Base-by-base conservation (phyloP, 1,140 invertebrate species). In the Hyles euphorbiae region DNA sequence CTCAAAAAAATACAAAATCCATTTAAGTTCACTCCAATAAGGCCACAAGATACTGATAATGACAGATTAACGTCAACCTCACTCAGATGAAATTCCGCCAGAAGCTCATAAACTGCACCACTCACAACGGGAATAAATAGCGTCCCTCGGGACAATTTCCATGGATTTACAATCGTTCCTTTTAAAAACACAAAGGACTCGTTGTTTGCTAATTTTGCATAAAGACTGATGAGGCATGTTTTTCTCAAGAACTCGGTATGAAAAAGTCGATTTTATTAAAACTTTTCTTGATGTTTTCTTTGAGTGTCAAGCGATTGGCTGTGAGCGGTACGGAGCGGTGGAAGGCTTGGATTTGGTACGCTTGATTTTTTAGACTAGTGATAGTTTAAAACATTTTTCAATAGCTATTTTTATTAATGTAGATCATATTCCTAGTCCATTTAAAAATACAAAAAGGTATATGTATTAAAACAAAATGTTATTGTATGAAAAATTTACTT, bases 141-240 rank as follows among this genome's bases (percentile, higher is more conserved):
- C 66, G 67, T 63, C 62, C 65, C 64, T 46, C 55, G 49, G 54
- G 56, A 63, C 66, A 59, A 65, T 68, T 65, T 63, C 64, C 46
- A 63, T 52, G 60, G 73, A 76, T 76, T 74, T 70, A 67, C 65
- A 69, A 72, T 72, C 66, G 63, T 53, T 62, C 63, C 64, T 63
- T 53, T 52, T 53, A 61, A 40, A 40, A 40, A 51, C 33, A 53
- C 58, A 61, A 61, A 63, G 50, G 49, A 50, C 48, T 40, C 36
- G 34, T 59, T 68, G 64, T 65, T 74, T 65, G 62, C 66, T 67
- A 69, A 68, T 70, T 71, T 60, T 53, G 56, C 53, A 71, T 67
- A 74, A 74, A 68, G 65, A 65, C 57, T 60, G 61, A 61, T 53
- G 62, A 68, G 59, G 68, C 63, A 60, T 65, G 63, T 60, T 63